phyloP scores from a whole-genome alignment of 2,888 invertebrate species.

The Melinopterus prodromus region DNA sequence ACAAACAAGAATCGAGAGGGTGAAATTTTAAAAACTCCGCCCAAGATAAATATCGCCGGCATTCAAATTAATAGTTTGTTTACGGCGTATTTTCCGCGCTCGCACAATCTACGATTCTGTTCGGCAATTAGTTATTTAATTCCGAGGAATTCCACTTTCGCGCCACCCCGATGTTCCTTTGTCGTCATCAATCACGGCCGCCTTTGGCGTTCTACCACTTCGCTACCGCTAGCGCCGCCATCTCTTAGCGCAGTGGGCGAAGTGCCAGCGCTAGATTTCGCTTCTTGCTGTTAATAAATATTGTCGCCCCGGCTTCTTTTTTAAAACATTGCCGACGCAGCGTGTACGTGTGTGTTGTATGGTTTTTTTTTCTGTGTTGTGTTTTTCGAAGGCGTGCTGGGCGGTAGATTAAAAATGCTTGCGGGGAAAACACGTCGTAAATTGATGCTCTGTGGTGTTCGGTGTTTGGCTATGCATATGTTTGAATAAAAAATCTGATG shows the following conservation, averaged over 20 bases:
- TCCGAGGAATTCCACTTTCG: background rate
- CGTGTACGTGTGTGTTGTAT: background rate
- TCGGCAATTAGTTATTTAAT: background rate
- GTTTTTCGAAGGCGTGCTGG: background rate
- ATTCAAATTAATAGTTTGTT: background rate
- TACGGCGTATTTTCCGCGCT: background rate
- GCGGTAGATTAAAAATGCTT: background rate
- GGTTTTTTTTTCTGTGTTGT: background rate
- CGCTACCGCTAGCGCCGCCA: background rate
- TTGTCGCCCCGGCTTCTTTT: background rate
- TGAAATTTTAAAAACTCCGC: background rate
- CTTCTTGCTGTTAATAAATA: constrained; percentile 4
- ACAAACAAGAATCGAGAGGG: background rate
- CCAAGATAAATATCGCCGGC: background rate
- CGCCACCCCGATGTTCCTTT: background rate
- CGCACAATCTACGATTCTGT: too few relatives aligned
- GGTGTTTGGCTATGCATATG: too few relatives aligned
- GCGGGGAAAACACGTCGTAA: background rate
- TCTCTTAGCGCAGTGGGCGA: background rate
- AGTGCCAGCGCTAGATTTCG: background rate
- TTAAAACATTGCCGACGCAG: constrained; percentile 4
- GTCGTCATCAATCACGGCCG: background rate
- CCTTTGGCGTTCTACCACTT: background rate
- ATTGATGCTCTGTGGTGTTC: background rate
- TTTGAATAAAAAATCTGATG: too few relatives aligned